These are phyloP conservation scores for Hyaena hyaena DNA, from an alignment of 2,113 vertebrate species.

Conservation along the genomic window DNA sequence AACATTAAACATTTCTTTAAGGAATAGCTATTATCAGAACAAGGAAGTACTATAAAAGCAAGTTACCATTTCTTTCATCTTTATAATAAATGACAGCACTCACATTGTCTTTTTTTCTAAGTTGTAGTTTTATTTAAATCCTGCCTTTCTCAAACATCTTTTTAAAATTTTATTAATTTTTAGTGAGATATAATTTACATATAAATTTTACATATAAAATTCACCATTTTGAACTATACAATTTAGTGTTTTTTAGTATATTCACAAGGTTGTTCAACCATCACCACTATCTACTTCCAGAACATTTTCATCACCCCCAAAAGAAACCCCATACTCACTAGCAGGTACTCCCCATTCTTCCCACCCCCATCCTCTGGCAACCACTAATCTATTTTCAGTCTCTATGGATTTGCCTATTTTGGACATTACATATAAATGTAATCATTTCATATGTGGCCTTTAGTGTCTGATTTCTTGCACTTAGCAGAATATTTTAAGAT, in stretches of 20 bases:
- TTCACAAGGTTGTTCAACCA: background rate
- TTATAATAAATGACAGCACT: background rate
- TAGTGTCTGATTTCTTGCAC: background rate
- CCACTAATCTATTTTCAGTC: background rate
- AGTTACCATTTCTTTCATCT: background rate
- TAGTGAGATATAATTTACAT: background rate
- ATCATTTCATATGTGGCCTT: background rate
- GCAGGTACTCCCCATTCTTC: background rate
- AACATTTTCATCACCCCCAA: background rate
- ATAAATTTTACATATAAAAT: background rate
- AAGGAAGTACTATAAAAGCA: conserved; percentile 10
- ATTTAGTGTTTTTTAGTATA: background rate
- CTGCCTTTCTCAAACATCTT: background rate
- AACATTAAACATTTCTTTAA: too few species aligned
- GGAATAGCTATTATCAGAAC: background rate
- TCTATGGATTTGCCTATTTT: conserved; percentile 8
- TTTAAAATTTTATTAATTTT: background rate
- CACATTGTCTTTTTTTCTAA: background rate
- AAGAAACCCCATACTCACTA: background rate
- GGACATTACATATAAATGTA: background rate
- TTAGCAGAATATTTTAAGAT: conserved; percentile 34
- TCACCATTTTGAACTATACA: background rate
- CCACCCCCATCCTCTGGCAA: background rate
- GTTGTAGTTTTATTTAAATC: conserved; percentile 29
- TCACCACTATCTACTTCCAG: background rate